phyloP scores from a whole-genome alignment of 1,140 invertebrate genomes.

The Anoplolepis gracilipes region DNA sequence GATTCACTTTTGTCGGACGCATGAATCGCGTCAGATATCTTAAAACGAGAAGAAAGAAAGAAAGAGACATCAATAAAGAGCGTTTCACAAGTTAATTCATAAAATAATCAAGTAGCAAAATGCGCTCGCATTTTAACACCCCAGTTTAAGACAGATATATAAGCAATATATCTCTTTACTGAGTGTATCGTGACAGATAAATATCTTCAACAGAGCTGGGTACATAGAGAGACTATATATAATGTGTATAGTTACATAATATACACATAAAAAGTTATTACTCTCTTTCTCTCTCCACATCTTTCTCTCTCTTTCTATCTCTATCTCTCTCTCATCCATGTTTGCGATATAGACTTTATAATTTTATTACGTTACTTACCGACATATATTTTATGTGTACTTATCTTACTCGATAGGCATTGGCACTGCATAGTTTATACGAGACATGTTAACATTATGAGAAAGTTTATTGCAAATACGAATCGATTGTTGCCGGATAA shows the following conservation, averaged over 20 bases:
- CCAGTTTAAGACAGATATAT: not conserved
- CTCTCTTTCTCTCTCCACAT: conserved; percentile 62
- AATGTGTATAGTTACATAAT: not conserved
- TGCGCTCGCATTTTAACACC: not conserved
- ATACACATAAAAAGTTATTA: conserved; percentile 39
- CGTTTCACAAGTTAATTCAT: conserved; percentile 6
- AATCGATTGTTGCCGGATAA: conserved; percentile 71
- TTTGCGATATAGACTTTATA: conserved; percentile 82
- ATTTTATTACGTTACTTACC: conserved; percentile 83
- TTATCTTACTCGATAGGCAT: conserved; percentile 80
- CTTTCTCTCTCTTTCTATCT: conserved; percentile 57
- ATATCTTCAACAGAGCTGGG: not conserved
- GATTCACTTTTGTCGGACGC: conserved; percentile 11
- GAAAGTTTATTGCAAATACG: conserved; percentile 76
- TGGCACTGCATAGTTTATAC: conserved; percentile 82
- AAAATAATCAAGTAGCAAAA: not conserved
- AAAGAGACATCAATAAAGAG: not conserved
- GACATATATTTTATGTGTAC: conserved; percentile 83
- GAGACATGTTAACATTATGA: conserved; percentile 79
- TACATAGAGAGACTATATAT: not conserved
- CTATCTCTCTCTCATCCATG: conserved; percentile 74
- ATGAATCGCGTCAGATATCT: not conserved
- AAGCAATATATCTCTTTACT: conserved; percentile 29
- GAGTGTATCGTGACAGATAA: not conserved
- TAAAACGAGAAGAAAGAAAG: not conserved